These are phyloP conservation scores for Athene cunicularia DNA, from an alignment of 2,113 vertebrate species.

Conservation along the genomic window DNA sequence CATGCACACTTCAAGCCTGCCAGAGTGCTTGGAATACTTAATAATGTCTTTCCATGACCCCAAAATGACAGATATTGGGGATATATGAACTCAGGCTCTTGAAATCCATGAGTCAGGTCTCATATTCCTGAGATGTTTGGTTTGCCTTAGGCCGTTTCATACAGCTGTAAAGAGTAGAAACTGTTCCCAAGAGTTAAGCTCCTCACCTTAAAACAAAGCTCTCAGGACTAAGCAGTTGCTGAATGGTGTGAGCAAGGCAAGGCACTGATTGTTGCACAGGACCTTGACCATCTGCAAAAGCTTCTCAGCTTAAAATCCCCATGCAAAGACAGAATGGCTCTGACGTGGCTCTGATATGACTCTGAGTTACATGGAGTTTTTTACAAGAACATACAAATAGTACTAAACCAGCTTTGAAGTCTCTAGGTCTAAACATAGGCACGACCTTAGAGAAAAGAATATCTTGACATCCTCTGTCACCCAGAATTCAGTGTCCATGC, in stretches of 20 bases:
- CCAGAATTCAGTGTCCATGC: accelerated
- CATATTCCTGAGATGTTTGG: background rate
- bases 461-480: background rate
- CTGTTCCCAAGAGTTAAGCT: background rate
- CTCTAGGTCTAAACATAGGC: background rate
- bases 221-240: background rate
- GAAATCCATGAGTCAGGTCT: background rate
- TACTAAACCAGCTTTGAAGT: background rate
- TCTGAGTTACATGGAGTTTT: background rate
- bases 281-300: background rate
- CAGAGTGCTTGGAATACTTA: background rate
- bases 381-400: background rate
- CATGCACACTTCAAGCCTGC: background rate
- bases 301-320: background rate
- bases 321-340: background rate
- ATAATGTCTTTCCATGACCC: background rate
- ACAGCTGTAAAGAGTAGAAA: background rate
- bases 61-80: background rate
- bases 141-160: background rate
- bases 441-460: background rate
- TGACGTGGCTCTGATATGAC: background rate
- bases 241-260: background rate
- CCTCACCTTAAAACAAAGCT: background rate
- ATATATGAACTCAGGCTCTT: background rate
- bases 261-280: background rate